Percentiles rank a stretch among this genome's conserved stretches.
Evolutionary conservation across 2,888 invertebrate genomes (phyloP).

Genomic region (Calameuta pallipes): DNA sequence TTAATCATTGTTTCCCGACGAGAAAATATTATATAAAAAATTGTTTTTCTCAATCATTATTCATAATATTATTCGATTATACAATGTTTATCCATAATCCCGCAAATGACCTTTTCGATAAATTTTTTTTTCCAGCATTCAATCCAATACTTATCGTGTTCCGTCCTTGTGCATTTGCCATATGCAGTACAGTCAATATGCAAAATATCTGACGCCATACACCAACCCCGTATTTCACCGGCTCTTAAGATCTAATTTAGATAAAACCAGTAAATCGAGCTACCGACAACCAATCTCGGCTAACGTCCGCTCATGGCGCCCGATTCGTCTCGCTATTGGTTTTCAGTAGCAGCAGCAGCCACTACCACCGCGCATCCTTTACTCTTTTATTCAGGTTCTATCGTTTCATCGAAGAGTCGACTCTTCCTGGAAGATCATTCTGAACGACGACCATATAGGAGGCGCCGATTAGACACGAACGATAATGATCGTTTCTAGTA

Average conservation of each 20-base stretch:
- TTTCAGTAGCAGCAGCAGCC: not conserved
- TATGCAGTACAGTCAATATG: not conserved
- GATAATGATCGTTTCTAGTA: not conserved
- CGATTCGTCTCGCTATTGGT: not conserved
- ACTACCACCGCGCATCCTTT: not conserved
- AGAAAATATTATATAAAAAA: no score
- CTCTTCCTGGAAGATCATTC: not conserved
- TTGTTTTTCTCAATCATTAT: no score
- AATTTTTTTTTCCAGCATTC: not conserved
- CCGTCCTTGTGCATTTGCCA: not conserved
- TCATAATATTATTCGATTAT: no score
- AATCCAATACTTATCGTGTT: not conserved
- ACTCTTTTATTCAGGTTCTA: not conserved
- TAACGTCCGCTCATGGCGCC: not conserved
- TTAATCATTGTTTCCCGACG: not conserved
- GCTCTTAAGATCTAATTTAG: conserved; percentile 64
- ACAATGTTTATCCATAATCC: not conserved
- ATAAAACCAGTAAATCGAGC: conserved; percentile 47
- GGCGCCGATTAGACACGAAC: conserved; percentile 16
- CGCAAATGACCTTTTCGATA: not conserved
- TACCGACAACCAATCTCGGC: conserved; percentile 20
- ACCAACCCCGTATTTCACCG: conserved; percentile 23
- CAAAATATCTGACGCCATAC: not conserved
- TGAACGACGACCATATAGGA: conserved; percentile 20
- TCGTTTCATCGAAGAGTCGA: not conserved